These are phyloP conservation scores for Rynchops niger DNA, from an alignment of 2,113 vertebrate species.

Conservation along the genomic window DNA sequence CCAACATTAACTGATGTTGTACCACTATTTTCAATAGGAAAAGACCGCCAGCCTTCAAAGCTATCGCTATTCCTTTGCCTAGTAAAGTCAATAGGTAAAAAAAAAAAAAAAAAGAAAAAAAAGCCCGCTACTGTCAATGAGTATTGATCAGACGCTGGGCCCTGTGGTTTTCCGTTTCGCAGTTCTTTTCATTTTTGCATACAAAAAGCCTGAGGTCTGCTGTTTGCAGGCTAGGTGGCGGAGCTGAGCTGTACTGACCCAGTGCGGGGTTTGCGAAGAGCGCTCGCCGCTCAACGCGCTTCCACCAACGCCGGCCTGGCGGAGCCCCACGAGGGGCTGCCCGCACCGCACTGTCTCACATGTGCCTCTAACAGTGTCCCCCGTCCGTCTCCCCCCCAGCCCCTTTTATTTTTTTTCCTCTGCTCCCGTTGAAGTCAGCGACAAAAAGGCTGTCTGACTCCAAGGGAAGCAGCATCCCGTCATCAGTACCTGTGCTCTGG, in stretches of 20 bases:
- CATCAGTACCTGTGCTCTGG: neutral
- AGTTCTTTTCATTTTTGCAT: neutral
- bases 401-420: neutral
- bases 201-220: neutral
- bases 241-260: neutral
- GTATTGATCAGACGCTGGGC: neutral
- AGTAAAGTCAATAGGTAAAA: neutral
- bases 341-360: accelerated
- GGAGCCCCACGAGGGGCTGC: neutral
- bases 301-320: neutral
- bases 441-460: neutral
- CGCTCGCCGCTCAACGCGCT: neutral
- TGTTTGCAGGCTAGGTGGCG: constrained; percentile 8
- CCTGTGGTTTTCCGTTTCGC: neutral
- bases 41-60: neutral
- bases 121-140: neutral
- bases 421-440: neutral
- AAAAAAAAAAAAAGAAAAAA: neutral
- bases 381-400: too few species aligned
- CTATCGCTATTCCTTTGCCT: neutral
- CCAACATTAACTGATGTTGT: neutral
- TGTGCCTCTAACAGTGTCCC: neutral
- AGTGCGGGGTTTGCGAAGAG: neutral
- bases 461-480: neutral
- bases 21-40: neutral